Base-by-base conservation (phyloP, 2,888 invertebrate genomes). In the Aquatica leii region DNA sequence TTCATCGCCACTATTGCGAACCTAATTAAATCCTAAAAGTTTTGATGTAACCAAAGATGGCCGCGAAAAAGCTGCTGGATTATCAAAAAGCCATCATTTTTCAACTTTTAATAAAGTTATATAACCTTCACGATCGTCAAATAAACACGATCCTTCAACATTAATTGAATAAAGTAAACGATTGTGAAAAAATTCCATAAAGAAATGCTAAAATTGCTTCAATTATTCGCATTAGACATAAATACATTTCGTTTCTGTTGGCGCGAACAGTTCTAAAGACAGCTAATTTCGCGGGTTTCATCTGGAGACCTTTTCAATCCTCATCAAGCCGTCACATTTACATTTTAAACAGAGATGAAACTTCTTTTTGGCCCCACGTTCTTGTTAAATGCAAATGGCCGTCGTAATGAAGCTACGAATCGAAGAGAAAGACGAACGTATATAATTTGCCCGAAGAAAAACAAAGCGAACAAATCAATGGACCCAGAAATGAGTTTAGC, bases 351-450 rank as follows among this genome's bases (percentile, higher is more conserved):
- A 74, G 74, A 73, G 73, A 72, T 69, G 73, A 69, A 70, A 71
- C 73, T 74, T 74, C 74, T 74, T 77, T 76, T 76, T 74, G 72
- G 70, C 71, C 71, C 69, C 71, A 74, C 73, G 73, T 75, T 74
- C 75, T 76, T 76, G 77, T 76, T 77, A 77, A 78, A 79, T 79
- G 79, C 79, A 78, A 79, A 79, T 79, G 77, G 77, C 76, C 69
- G 66, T 48, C 58, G 72, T 74, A 74, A 74, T 74, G 77, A 79
- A 77, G 74, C 74, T 70, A 69, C 72, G 66, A 63, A 62, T 59
- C 62, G 18, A 48, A 64, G 69, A 71, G 69, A 67, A 68, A 69
- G 69, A 71, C 63, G 67, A 48, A 59, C 59, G 52, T 65, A 62
- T 58, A 46, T 51, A 15, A 24, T 61, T 56, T 46, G 59, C 48